phyloP scores from a whole-genome alignment of 2,888 invertebrate genomes.

The Megaustenia siamemsis region DNA sequence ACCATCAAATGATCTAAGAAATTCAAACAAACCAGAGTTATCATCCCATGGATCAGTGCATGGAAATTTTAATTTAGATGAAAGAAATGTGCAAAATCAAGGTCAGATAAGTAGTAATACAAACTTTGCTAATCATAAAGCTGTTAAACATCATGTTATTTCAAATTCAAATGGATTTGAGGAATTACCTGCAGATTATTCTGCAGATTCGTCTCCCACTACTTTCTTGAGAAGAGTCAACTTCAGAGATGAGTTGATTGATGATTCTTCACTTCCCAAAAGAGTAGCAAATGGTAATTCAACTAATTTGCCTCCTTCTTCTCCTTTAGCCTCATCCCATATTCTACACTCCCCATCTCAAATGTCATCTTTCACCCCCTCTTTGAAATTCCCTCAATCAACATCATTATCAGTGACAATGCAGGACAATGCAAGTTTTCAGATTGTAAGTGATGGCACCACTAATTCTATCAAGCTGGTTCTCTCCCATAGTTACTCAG shows the following conservation, averaged over 20 bases:
- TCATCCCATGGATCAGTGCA: background rate
- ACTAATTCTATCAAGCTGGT: slow-evolving; percentile 68
- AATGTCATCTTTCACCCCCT: background rate
- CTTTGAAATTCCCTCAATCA: slow-evolving; percentile 21
- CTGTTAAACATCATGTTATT: background rate
- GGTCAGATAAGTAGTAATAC: background rate
- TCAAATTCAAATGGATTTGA: slow-evolving; percentile 48
- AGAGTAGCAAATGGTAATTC: background rate
- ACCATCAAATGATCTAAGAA: background rate
- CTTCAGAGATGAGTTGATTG: slow-evolving; percentile 10
- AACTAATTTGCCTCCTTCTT: slow-evolving; percentile 43
- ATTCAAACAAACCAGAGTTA: background rate
- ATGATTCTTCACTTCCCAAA: background rate
- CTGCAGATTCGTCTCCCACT: slow-evolving; percentile 48
- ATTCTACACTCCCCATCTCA: background rate
- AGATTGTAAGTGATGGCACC: slow-evolving; percentile 66
- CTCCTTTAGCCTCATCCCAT: slow-evolving; percentile 21
- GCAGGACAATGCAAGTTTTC: slow-evolving; percentile 65
- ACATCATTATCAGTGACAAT: slow-evolving; percentile 18
- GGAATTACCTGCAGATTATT: slow-evolving; percentile 54
- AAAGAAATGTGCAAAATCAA: background rate
- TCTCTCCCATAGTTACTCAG: slow-evolving; percentile 65
- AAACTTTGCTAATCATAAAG: background rate
- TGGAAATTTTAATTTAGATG: background rate
- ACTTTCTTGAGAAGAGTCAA: slow-evolving; percentile 24